phyloP scores from a whole-genome alignment of 2,113 vertebrate species.

The Sander vitreus region DNA sequence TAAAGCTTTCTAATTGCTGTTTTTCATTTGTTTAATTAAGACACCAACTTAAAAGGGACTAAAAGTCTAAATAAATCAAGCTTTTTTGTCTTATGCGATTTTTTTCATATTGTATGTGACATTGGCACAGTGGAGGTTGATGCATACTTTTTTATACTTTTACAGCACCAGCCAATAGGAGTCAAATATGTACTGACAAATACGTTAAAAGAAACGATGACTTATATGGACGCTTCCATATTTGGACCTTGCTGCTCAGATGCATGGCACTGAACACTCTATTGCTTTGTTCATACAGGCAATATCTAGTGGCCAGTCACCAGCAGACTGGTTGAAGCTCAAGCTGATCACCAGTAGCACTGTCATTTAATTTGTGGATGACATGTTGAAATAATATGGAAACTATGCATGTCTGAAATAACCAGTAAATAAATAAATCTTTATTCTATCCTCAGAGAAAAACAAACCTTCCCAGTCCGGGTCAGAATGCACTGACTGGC shows the following conservation, averaged over 20 bases:
- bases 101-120: not conserved
- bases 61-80: too few species aligned
- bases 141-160: not conserved
- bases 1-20: not conserved
- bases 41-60: too few species aligned
- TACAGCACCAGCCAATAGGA: not conserved
- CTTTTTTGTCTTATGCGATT: not conserved
- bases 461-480: conserved; percentile 78
- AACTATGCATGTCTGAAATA: not conserved
- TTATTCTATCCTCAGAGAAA: conserved; percentile 81
- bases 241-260: not conserved
- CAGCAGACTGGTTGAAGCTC: not conserved
- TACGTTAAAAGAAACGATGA: not conserved
- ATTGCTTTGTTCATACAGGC: not conserved
- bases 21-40: too few species aligned
- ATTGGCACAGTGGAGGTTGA: not conserved
- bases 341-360: not conserved
- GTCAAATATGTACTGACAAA: not conserved
- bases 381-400: not conserved
- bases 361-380: not conserved
- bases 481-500: conserved; percentile 89
- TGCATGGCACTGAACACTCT: not conserved
- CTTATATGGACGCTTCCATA: not conserved
- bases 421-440: not conserved
- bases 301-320: not conserved